Base-by-base conservation (phyloP, 23 tunicate species). In the Oikopleura albicans region DNA sequence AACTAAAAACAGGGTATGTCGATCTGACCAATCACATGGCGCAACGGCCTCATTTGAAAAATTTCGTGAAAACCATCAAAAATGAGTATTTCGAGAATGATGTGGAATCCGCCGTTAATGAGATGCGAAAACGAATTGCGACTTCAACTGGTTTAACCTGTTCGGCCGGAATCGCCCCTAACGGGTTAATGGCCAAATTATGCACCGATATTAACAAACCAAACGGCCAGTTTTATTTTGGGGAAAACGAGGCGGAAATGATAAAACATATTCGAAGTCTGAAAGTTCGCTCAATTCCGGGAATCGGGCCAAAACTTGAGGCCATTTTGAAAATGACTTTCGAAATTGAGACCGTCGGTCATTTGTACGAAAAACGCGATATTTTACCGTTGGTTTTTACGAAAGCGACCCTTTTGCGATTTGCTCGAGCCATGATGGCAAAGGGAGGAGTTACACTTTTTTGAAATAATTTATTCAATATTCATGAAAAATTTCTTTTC, bases 141-240 rank as follows among this genome's bases (percentile, higher is more conserved):
- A 49, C 88, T 91, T 76, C 76, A 87, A 94, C 98, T 0, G 37
- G 39, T 66, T 87, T 94, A 0, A 94, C 98, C 29, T 93, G 94
- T 0, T 89, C 94, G 85, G 98, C 98, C 41, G 98, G 98, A 0
- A 90, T 94, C 39, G 98, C 86, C 0, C 88, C 91, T 1, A 94
- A 94, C 75, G 83, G 88, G 29, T 71, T 94, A 85, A 66, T 94
- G 0, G 91, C 98, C 22, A 94, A 94, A 83, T 88, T 94, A 56
- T 91, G 91, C 36, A 94, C 94, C 40, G 98, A 94, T 76, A 75
- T 94, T 86, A 94, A 90, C 87, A 94, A 94, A 85, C 98, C 98
- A 0, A 94, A 94, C 66, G 98, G 98, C 27, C 98, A 94, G 66
- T 84, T 85, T 49, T 76, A 29, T 56, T 41, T 90, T 39, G 57